These are phyloP conservation scores for Myotis findleyi DNA, from an alignment of 2,797 vertebrate genomes.

Conservation along the genomic window DNA sequence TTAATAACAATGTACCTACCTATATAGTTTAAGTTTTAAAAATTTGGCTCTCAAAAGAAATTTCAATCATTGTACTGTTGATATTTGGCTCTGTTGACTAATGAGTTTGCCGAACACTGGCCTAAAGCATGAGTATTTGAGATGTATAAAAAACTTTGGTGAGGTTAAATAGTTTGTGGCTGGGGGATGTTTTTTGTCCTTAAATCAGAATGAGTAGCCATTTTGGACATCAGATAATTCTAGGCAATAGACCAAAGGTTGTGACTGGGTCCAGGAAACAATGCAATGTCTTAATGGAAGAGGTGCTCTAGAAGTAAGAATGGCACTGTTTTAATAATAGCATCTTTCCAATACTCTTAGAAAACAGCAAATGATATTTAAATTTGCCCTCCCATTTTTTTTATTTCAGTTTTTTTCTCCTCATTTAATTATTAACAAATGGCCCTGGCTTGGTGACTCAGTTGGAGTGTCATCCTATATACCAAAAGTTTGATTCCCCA, in stretches of 20 bases:
- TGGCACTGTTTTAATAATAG: neutral
- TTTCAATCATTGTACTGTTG: no score
- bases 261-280: neutral
- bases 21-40: no score
- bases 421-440: neutral
- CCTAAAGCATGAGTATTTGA: neutral
- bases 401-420: neutral
- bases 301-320: neutral
- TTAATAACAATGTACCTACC: no score
- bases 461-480: neutral
- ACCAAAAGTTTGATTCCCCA: neutral
- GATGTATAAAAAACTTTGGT: neutral
- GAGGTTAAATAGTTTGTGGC: neutral
- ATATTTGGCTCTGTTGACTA: no score
- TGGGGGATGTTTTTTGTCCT: neutral
- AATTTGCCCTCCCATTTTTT: neutral
- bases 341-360: neutral
- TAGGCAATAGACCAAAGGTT: rapidly evolving
- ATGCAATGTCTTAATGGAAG: neutral
- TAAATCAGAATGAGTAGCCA: neutral
- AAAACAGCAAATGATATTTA: neutral
- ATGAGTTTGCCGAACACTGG: no score
- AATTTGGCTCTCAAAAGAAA: no score
- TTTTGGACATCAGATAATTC: neutral
- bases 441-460: neutral